Percentiles rank a stretch among this genome's conserved stretches.
Evolutionary conservation across 2,113 vertebrate genomes (phyloP).

Genomic region (Microcebus murinus): DNA sequence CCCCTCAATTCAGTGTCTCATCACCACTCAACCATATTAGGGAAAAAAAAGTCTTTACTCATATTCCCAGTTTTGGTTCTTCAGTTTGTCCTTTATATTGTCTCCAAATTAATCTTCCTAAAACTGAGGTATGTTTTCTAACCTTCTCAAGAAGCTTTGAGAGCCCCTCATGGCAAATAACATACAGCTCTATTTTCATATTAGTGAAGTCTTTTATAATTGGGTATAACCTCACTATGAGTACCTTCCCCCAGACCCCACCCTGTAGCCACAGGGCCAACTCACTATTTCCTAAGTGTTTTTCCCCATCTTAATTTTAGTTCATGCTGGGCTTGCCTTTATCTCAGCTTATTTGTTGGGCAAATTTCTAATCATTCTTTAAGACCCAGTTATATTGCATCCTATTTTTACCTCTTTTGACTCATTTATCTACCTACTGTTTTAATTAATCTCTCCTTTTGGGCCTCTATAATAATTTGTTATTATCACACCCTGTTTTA

Average conservation of each 20-base stretch:
- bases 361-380: background rate
- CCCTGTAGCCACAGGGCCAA: background rate
- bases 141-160: background rate
- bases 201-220: background rate
- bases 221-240: background rate
- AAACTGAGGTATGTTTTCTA: background rate
- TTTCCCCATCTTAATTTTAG: background rate
- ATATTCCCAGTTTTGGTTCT: background rate
- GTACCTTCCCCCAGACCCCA: background rate
- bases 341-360: background rate
- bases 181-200: background rate
- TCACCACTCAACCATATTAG: background rate
- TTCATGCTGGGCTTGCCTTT: background rate
- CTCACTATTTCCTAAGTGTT: background rate
- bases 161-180: background rate
- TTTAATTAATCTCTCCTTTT: conserved; percentile 3
- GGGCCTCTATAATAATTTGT: background rate
- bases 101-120: background rate
- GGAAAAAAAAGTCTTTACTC: background rate
- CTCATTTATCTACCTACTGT: background rate
- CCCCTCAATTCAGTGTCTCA: background rate
- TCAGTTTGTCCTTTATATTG: background rate
- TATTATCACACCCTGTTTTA: background rate
- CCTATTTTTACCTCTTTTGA: background rate
- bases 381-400: background rate